These are phyloP conservation scores for Salpingus planirostris DNA, from an alignment of 2,888 invertebrate species.

Conservation along the genomic window DNA sequence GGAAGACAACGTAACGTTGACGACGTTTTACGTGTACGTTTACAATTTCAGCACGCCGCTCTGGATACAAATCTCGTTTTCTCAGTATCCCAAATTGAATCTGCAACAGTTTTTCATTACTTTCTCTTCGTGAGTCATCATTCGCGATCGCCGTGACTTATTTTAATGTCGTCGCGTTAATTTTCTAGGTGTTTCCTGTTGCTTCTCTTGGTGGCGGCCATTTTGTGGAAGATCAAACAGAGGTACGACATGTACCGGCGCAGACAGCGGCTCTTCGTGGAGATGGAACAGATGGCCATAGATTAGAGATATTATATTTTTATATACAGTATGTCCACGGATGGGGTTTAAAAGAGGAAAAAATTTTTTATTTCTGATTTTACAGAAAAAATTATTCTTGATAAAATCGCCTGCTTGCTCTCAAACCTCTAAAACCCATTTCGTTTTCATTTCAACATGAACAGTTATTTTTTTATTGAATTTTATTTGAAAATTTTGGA, in stretches of 20 bases:
- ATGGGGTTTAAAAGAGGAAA: no score
- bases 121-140: conserved; percentile 79
- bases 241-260: conserved; percentile 93
- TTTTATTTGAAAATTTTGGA: no score
- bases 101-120: conserved; percentile 97
- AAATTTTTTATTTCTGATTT: no score
- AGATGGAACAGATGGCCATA: conserved; percentile 99
- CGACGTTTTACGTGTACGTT: conserved; percentile 96
- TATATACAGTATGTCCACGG: no score
- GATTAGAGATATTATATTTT: no score
- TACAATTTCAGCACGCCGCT: conserved; percentile 94
- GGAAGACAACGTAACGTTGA: conserved; percentile 78
- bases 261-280: conserved; percentile 88
- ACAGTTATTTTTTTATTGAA: no score
- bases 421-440: no score
- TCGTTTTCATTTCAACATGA: no score
- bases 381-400: no score
- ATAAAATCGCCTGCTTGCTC: no score
- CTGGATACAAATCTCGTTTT: conserved; percentile 95
- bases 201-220: conserved; percentile 85
- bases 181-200: conserved; percentile 82
- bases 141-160: no score
- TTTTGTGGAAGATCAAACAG: conserved; percentile 98
- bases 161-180: no score
- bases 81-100: conserved; percentile 95